phyloP scores from a whole-genome alignment of 2,888 invertebrate genomes.

The Pachydiplax longipennis region DNA sequence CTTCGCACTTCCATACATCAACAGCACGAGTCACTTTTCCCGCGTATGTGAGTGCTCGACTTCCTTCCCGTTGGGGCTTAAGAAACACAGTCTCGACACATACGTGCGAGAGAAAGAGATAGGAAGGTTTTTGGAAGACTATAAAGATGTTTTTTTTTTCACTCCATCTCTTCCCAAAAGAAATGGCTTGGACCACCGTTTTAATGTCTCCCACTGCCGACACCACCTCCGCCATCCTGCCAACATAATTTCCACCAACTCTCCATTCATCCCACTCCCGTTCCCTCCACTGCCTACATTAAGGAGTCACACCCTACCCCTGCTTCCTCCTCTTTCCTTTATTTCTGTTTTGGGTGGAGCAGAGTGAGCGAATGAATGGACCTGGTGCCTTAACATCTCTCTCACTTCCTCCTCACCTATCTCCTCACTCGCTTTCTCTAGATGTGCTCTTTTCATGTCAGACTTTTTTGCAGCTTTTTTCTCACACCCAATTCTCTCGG shows the following conservation, averaged over 20 bases:
- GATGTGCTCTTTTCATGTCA: too few species aligned
- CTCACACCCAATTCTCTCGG: not conserved
- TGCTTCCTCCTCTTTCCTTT: not conserved
- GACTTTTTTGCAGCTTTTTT: too few species aligned
- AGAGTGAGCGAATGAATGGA: not conserved
- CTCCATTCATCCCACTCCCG: not conserved
- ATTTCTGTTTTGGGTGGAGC: not conserved
- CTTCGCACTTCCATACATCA: conserved; percentile 16
- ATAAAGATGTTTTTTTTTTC: conserved; percentile 20
- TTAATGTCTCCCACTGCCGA: not conserved
- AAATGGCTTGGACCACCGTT: not conserved
- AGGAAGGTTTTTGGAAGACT: not conserved
- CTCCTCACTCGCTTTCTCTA: not conserved
- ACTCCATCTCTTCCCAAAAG: not conserved
- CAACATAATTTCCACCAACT: not conserved
- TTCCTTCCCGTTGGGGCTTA: not conserved
- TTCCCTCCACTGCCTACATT: not conserved
- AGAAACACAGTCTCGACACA: not conserved
- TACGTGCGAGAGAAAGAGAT: not conserved
- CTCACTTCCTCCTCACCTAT: not conserved
- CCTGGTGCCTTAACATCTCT: not conserved
- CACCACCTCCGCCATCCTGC: not conserved
- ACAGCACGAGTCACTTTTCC: conserved; percentile 23
- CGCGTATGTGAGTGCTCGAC: not conserved
- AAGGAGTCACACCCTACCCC: not conserved